Evolutionary conservation across 2,113 vertebrate species (phyloP), one percentile per base, ranked within the genome.

Genomic region (Caranx melampygus): DNA sequence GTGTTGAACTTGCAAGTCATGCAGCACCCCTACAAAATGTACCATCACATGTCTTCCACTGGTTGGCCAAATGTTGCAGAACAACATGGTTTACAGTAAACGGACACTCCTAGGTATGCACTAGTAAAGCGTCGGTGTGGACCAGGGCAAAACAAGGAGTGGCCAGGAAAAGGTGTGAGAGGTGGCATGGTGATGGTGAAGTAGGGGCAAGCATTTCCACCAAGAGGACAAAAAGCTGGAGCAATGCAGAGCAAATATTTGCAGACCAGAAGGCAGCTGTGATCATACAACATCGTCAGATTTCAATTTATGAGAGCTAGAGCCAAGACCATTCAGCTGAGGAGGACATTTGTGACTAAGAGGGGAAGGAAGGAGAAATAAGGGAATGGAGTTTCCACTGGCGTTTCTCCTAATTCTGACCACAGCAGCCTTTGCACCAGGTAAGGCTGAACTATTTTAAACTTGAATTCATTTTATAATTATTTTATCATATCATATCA

Each of bases 71-170:
- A 79, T 61, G 64, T 63, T 69, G 37, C 61, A 35, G 42, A 34
- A 54, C 26, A 3, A 58, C 44, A 8, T 73, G 54, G 77, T 89
- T 88, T 86, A 88, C 85, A 88, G 86, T 90, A 91, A 91, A 88
- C 85, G 71, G 61, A 83, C 87, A 88, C 88, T 80, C 86, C 91
- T 73, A 58, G 42, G 10, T 69, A 68, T 77, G 61, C 63, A 63
- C 72, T 61, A 31, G 31, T 49, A 75, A 59, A 55, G 72, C 11
- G 18, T 20, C 11, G 31, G 49, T 57, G 51, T 35, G 42, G 75
- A 87, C 47, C 9, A 84, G 75, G 85, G 85, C 68, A 84, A 85
- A 90, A 93, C 84, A 89, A 87, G 86, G 89, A 40, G 93, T 87
- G 89, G 84, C 10, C n/a, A 58, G 62, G 51, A 16, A 59, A 57